Percentiles rank a stretch among this genome's conserved stretches.
Conservation (phyloP, 2,797 vertebrate species). For the Oryzias sinensis region DNA sequence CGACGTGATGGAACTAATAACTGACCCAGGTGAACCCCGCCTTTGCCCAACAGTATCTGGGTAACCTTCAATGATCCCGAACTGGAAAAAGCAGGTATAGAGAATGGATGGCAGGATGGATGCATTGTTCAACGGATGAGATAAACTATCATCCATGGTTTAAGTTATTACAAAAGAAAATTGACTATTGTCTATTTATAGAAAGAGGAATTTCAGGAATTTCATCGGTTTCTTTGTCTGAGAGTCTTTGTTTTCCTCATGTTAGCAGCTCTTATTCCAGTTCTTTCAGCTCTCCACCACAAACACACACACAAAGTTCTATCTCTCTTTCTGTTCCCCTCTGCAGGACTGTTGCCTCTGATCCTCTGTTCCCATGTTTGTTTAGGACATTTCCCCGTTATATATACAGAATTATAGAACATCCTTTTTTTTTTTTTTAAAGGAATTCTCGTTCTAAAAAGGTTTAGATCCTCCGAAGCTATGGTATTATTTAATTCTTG, state of each 20-base stretch:
- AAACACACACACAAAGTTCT: constrained; percentile 9
- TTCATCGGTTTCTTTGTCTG: no score
- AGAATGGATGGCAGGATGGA: no score
- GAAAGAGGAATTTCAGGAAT: no score
- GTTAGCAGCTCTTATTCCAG: constrained; percentile 3
- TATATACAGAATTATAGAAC: constrained; percentile 21
- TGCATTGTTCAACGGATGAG: neutral
- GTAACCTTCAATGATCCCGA: no score
- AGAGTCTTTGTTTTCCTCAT: neutral
- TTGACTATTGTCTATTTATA: no score
- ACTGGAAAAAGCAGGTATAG: no score
- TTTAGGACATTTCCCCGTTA: constrained; percentile 12
- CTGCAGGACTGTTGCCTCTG: constrained; percentile 11
- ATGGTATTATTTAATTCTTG: no score
- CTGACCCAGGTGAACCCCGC: no score
- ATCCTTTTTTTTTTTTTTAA: neutral
- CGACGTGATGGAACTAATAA: no score
- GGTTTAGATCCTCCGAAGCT: neutral
- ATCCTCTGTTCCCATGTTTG: constrained; percentile 25
- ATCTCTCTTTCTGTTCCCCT: constrained; percentile 19
- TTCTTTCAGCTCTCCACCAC: neutral
- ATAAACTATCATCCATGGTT: constrained; percentile 35
- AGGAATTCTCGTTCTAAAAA: neutral
- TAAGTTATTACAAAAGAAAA: no score
- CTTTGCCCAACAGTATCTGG: no score